phyloP scores from a whole-genome alignment of 2,888 invertebrate genomes.

The Urechis unicinctus region DNA sequence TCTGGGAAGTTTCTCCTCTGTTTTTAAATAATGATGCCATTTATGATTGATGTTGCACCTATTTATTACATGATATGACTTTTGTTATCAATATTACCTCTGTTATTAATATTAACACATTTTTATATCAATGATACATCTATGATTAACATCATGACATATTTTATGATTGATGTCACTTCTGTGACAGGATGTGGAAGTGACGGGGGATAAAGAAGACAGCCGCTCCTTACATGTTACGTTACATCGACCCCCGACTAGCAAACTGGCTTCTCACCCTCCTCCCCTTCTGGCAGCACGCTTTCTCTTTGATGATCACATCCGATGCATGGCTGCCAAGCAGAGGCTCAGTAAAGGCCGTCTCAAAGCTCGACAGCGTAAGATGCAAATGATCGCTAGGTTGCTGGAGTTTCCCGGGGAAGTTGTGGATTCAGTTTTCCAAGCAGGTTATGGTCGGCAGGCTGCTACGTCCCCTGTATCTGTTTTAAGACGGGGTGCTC shows the following conservation, averaged over 20 bases:
- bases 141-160: too few relatives aligned
- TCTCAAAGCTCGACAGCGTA: conserved; percentile 86
- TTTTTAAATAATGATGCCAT: too few relatives aligned
- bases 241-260: conserved; percentile 63
- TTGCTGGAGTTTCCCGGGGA: conserved; percentile 62
- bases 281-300: conserved; percentile 42
- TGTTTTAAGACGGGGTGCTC: too few relatives aligned
- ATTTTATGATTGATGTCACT: not conserved
- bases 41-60: too few relatives aligned
- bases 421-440: conserved; percentile 22
- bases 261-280: conserved; percentile 47
- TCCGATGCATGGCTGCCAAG: conserved; percentile 71
- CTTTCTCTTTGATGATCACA: conserved; percentile 97
- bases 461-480: too few relatives aligned
- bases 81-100: too few relatives aligned
- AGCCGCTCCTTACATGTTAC: conserved; percentile 90
- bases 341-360: conserved; percentile 64
- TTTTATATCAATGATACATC: too few relatives aligned
- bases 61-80: too few relatives aligned
- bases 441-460: conserved; percentile 3
- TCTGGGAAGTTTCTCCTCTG: too few relatives aligned
- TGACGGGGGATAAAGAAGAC: conserved; percentile 92
- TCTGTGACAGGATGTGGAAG: conserved; percentile 76
- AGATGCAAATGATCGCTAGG: conserved; percentile 91
- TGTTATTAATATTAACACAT: too few relatives aligned